Percentiles rank a stretch among this genome's conserved stretches.
Evolutionary conservation across 2,888 invertebrate genomes (phyloP).

Genomic region (Argyresthia albistria): DNA sequence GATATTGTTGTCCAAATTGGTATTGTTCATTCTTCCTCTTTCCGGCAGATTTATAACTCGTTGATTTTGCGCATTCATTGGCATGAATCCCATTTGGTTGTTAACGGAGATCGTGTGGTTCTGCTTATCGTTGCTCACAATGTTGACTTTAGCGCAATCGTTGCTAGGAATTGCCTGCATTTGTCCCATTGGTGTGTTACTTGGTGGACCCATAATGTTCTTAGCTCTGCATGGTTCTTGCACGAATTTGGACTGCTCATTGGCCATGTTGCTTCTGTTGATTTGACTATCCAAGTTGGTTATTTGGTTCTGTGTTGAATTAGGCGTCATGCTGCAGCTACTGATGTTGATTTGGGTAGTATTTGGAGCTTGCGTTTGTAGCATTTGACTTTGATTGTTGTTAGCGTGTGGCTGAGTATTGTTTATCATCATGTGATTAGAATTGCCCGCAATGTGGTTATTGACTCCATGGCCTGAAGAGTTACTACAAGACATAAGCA

Average conservation of each 20-base stretch:
- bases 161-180: constrained; percentile 41
- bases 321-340: constrained; percentile 50
- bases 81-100: constrained; percentile 61
- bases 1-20: constrained; percentile 46
- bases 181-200: constrained; percentile 30
- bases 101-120: constrained; percentile 54
- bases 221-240: constrained; percentile 55
- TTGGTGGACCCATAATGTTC: constrained; percentile 49
- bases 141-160: constrained; percentile 57
- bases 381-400: constrained; percentile 46
- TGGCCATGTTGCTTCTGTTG: constrained; percentile 42
- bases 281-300: constrained; percentile 45
- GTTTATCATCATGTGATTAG: constrained; percentile 58
- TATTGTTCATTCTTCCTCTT: constrained; percentile 45
- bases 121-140: constrained; percentile 48
- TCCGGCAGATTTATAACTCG: constrained; percentile 63
- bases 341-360: constrained; percentile 55
- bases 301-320: constrained; percentile 39
- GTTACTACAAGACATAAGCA: constrained; percentile 57
- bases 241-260: constrained; percentile 47
- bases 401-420: constrained; percentile 42
- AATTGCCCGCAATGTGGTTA: constrained; percentile 40
- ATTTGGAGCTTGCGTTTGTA: constrained; percentile 36
- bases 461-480: constrained; percentile 47
- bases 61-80: constrained; percentile 58